phyloP scores from a whole-genome alignment of 53 echinoderm and acorn worm species.

The Henricia sp. region DNA sequence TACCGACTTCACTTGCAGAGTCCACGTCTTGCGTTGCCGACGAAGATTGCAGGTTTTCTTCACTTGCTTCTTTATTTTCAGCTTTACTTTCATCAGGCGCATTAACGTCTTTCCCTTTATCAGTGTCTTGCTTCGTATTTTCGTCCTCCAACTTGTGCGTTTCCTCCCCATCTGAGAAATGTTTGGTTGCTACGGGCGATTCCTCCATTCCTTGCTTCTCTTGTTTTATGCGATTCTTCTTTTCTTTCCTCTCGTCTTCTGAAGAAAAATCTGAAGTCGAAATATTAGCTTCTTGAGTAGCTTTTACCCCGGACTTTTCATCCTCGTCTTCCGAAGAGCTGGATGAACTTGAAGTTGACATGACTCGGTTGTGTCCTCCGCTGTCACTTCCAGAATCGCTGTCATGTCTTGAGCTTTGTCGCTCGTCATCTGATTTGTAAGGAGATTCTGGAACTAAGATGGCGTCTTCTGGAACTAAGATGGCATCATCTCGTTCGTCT shows the following conservation, averaged over 20 bases:
- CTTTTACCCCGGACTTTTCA: neutral
- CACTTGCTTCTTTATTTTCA: neutral
- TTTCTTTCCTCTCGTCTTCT: conserved; percentile 35
- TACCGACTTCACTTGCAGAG: too few species aligned
- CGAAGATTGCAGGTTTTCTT: too few species aligned
- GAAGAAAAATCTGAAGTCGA: conserved; percentile 38
- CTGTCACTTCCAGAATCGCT: conserved; percentile 59
- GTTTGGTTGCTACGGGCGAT: conserved; percentile 48
- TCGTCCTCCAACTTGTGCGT: conserved; percentile 48
- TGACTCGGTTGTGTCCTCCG: conserved; percentile 67
- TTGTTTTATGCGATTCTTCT: conserved; percentile 23
- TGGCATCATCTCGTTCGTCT: conserved; percentile 10
- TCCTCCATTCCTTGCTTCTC: conserved; percentile 51
- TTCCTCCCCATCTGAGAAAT: too few species aligned
- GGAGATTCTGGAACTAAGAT: neutral
- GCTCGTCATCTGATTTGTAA: conserved; percentile 9
- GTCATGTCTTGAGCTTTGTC: conserved; percentile 4
- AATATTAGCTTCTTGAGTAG: neutral
- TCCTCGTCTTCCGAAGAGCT: conserved; percentile 46
- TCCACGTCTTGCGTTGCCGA: too few species aligned
- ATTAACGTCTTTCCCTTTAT: conserved; percentile 4
- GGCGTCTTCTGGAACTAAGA: neutral
- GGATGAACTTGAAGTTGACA: conserved; percentile 38
- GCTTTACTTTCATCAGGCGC: neutral
- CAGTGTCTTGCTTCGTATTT: conserved; percentile 2